A percentile compares a stretch with the other conserved stretches of the same genome.
These are phyloP conservation scores for Tragelaphus oryx DNA, from an alignment of 2,797 vertebrate species.

Conservation along the genomic window DNA sequence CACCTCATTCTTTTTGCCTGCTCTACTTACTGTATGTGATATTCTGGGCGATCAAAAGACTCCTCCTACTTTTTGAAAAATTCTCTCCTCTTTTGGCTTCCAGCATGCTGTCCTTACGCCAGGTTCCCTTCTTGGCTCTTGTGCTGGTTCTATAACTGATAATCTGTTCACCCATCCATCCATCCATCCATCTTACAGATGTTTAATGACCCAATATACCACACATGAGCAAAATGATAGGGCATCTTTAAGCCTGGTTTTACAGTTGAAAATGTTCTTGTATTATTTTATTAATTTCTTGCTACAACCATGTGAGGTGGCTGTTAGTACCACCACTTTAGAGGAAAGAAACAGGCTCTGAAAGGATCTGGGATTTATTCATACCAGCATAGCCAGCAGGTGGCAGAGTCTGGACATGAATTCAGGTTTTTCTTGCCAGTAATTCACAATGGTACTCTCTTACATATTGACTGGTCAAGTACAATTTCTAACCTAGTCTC, in stretches of 20 bases:
- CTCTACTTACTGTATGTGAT: not conserved
- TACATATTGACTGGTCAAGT: not conserved
- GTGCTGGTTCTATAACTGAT: not conserved
- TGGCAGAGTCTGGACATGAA: slow-evolving; percentile 57
- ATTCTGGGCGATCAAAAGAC: not conserved
- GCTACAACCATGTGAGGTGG: not conserved
- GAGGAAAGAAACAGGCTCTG: slow-evolving; percentile 16
- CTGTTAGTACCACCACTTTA: not conserved
- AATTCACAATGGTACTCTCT: not conserved
- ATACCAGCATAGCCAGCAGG: slow-evolving; percentile 55
- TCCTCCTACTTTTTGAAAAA: not conserved
- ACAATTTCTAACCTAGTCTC: slow-evolving; percentile 20
- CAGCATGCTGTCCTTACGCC: not conserved
- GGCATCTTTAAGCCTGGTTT: slow-evolving; percentile 14
- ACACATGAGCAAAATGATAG: slow-evolving; percentile 18
- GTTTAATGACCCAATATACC: slow-evolving; percentile 9
- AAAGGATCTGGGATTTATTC: slow-evolving; percentile 26
- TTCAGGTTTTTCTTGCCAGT: not conserved
- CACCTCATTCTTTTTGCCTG: not conserved
- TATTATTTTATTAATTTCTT: slow-evolving; percentile 46
- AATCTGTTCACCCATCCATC: not conserved
- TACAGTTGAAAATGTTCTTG: slow-evolving; percentile 34
- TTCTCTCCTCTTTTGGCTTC: not conserved
- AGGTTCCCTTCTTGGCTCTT: not conserved
- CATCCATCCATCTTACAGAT: not conserved